These are phyloP conservation scores for Spisula subtruncata DNA, from an alignment of 2,888 invertebrate species.

Conservation along the genomic window DNA sequence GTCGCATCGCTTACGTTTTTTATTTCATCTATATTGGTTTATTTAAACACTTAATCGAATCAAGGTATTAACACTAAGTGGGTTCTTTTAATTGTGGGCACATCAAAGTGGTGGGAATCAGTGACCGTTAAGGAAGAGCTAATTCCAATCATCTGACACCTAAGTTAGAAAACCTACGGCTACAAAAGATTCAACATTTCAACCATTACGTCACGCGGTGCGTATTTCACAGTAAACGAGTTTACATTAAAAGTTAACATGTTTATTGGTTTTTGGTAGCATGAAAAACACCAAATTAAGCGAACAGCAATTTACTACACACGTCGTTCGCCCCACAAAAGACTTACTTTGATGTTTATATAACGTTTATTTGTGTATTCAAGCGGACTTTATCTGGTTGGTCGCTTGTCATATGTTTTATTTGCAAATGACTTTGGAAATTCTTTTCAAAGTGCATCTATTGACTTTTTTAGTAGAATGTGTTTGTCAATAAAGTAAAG, in stretches of 20 bases:
- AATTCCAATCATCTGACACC: conserved; percentile 54
- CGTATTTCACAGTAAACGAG: conserved; percentile 8
- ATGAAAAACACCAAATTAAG: conserved; percentile 44
- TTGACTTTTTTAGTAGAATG: not conserved
- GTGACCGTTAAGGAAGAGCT: conserved; percentile 45
- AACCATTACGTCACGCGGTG: conserved; percentile 29
- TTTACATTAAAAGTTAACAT: conserved; percentile 53
- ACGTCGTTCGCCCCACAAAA: conserved; percentile 18
- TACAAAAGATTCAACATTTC: conserved; percentile 25
- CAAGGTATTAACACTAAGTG: not conserved
- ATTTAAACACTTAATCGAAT: conserved; percentile 27
- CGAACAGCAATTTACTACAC: conserved; percentile 42
- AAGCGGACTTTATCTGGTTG: conserved; percentile 7
- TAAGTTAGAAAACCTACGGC: conserved; percentile 17
- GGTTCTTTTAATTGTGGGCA: conserved; percentile 14
- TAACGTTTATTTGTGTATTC: conserved; percentile 46
- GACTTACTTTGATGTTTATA: conserved; percentile 48
- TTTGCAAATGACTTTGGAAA: conserved; percentile 41
- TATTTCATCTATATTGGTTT: conserved; percentile 23
- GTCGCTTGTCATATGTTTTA: conserved; percentile 33
- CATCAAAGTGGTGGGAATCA: conserved; percentile 42
- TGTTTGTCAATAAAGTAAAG: conserved; percentile 6
- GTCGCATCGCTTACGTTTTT: not conserved
- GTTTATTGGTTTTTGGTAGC: conserved; percentile 54
- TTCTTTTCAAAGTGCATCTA: conserved; percentile 17